Evolutionary conservation across 2,797 vertebrate species (phyloP), one percentile per base, ranked within the genome.

Genomic region (Ciconia nigra): DNA sequence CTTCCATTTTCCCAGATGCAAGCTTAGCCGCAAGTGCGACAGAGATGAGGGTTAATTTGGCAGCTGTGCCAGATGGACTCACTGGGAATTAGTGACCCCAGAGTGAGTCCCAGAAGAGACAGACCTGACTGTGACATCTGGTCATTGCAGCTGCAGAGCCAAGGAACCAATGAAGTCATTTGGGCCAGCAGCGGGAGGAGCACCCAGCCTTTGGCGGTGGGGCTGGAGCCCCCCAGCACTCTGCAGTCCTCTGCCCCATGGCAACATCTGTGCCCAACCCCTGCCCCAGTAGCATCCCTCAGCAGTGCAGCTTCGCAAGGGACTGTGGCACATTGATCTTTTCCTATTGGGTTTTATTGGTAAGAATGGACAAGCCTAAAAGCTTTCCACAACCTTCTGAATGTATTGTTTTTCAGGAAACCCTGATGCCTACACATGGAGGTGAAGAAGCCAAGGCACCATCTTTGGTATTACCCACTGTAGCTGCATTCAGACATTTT

Each of bases 241-340:
- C 35, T 44, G 44, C 69, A 39, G 28, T 28, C 54, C 17, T 81
- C 66, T 80, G 52, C 12, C 29, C 63, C 54, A 35, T 1, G 9
- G 49, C 33, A 69, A 15, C 22, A 15, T 7, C 69, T 82, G 39
- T 33, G 28, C 31, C 70, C 83, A 88, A 0, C 1, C 22, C 22
- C 35, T 59, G 18, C 5, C 22, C 9, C 22, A 18, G 15, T 8
- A 73, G 10, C 49, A 57, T 51, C 57, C 39, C 25, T 69, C 35
- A 44, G 33, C 65, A 72, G 13, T 1, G 0, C 1, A 0, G 35
- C 54, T 73, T n/a, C 0, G 0, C 15, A 31, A 55, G 29, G 13
- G 7, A 4, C 47, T 67, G 33, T 5, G 4, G 10, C n/a, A 79
- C 13, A 10, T 16, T 35, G 15, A 55, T 19, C 16, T 74, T 88